Evolutionary conservation across 2,888 invertebrate species (phyloP).

Genomic region (Morpho achilles): DNA sequence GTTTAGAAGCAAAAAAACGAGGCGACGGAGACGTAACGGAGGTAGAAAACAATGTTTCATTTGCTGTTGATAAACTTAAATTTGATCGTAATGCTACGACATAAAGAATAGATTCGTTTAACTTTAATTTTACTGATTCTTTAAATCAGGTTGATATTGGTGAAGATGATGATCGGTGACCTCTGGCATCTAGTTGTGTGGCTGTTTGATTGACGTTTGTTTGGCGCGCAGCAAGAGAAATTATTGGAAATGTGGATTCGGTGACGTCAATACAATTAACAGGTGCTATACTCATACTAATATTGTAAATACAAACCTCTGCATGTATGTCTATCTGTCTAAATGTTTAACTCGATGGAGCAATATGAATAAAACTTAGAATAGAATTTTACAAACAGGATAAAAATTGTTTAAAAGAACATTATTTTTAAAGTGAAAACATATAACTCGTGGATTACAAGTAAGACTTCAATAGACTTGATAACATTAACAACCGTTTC

Average conservation of each 20-base stretch:
- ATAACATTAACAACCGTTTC: too few species aligned
- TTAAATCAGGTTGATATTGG: slow-evolving; percentile 34
- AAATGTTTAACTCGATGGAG: too few species aligned
- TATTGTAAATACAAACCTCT: too few species aligned
- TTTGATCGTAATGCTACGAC: slow-evolving; percentile 29
- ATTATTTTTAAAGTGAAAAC: too few species aligned
- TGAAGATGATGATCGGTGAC: slow-evolving; percentile 63
- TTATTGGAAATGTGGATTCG: slow-evolving; percentile 49
- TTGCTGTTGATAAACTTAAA: slow-evolving; percentile 28
- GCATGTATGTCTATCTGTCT: too few species aligned
- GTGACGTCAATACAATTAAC: slow-evolving; percentile 10
- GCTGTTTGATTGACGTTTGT: slow-evolving; percentile 70
- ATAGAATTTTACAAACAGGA: too few species aligned
- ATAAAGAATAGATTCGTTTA: slow-evolving; percentile 36
- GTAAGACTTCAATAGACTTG: too few species aligned
- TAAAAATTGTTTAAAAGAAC: too few species aligned
- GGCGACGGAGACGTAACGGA: slow-evolving; percentile 46
- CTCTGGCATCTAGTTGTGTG: slow-evolving; percentile 66
- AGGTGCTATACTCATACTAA: background rate
- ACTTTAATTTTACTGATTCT: slow-evolving; percentile 24
- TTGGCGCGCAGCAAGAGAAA: slow-evolving; percentile 60
- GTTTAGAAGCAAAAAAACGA: slow-evolving; percentile 61
- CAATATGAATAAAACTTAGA: too few species aligned
- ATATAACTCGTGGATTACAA: too few species aligned
- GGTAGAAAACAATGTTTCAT: slow-evolving; percentile 7